phyloP scores from a whole-genome alignment of 2,797 vertebrate genomes.

The Propithecus perrieri region DNA sequence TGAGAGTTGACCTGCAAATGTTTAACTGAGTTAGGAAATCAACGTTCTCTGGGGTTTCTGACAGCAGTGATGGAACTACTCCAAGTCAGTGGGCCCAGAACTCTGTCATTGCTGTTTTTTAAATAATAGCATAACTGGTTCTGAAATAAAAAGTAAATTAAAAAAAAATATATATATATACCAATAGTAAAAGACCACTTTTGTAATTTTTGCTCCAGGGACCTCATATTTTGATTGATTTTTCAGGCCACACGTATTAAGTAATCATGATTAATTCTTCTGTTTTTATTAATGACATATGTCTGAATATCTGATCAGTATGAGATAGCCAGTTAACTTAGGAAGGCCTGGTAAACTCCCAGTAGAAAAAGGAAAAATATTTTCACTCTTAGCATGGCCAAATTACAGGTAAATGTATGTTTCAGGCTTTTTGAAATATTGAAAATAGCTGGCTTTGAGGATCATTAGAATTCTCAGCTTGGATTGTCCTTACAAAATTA shows the following conservation, averaged over 20 bases:
- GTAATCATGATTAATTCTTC: conserved; percentile 14
- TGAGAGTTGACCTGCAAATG: not conserved
- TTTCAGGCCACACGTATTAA: not conserved
- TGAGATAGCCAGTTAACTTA: conserved; percentile 4
- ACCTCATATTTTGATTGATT: conserved; percentile 54
- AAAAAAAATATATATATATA: not conserved
- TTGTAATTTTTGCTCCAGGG: not conserved
- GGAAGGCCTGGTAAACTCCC: not conserved
- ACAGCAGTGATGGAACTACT: not conserved
- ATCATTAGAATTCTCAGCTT: not conserved
- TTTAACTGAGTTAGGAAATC: conserved; percentile 36
- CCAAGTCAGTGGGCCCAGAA: not conserved
- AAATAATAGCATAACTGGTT: conserved; percentile 23
- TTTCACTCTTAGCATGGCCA: conserved; percentile 19
- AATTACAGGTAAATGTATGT: not conserved
- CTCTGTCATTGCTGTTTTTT: conserved; percentile 2
- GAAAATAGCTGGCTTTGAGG: conserved; percentile 5
- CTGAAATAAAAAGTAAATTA: not conserved
- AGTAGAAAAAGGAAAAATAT: conserved; percentile 36
- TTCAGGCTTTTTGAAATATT: conserved; percentile 26
- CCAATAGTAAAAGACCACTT: not conserved
- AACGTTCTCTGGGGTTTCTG: not conserved
- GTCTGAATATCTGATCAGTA: conserved; percentile 9
- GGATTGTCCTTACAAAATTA: conserved; percentile 11
- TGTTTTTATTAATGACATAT: not conserved